Percentiles rank a stretch among this genome's conserved stretches.
These are phyloP conservation scores for Microcebus lehilahytsara DNA, from an alignment of 2,113 vertebrate genomes.

Conservation along the genomic window DNA sequence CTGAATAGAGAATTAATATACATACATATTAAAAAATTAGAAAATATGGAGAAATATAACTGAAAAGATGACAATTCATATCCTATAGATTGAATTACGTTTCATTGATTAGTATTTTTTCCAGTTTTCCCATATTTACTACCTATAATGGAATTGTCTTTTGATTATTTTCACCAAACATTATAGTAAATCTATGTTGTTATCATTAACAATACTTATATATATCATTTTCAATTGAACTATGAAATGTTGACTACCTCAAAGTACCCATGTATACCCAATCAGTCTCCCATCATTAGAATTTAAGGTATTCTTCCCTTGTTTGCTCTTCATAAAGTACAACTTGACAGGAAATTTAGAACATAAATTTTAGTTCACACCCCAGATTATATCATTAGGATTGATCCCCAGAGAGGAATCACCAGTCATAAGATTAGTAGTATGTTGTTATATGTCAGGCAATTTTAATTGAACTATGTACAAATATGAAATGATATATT, in stretches of 20 bases:
- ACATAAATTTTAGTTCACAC: neutral
- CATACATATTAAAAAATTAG: neutral
- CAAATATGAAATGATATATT: neutral
- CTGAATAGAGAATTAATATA: neutral
- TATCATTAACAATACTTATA: neutral
- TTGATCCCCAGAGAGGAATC: neutral
- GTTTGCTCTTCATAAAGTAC: neutral
- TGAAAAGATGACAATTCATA: neutral
- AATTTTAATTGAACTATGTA: neutral
- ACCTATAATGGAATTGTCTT: neutral
- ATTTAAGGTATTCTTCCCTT: neutral
- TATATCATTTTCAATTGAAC: neutral
- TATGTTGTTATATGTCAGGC: neutral
- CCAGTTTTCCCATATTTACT: neutral
- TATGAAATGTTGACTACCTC: neutral
- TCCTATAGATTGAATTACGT: neutral
- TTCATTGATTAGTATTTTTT: neutral
- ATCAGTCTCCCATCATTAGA: neutral
- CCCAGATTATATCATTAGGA: neutral
- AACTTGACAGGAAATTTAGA: neutral
- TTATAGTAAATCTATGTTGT: neutral
- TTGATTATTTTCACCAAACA: neutral
- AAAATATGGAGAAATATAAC: neutral
- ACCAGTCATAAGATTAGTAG: neutral
- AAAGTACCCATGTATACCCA: neutral